Conservation (phyloP, 2,888 invertebrate genomes). For the Philhelius pedissequus region DNA sequence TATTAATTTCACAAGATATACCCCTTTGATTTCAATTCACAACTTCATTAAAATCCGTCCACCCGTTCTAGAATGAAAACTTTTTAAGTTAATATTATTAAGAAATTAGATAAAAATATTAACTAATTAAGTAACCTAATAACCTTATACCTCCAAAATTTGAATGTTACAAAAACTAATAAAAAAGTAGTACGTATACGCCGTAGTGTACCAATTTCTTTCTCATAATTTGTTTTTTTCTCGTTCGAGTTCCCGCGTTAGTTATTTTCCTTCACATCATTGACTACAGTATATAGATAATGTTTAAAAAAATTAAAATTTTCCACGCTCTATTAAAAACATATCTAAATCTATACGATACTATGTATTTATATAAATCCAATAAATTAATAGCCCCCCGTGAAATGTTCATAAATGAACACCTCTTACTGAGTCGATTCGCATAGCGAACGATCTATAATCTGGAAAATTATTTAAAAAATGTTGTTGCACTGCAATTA, state of each 20-base stretch:
- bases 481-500: slow-evolving; percentile 47
- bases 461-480: slow-evolving; percentile 30
- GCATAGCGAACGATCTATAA: background rate
- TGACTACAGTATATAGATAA: background rate
- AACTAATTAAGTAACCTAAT: too few species aligned
- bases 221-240: background rate
- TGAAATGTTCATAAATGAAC: background rate
- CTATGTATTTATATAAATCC: background rate
- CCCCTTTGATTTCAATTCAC: too few species aligned
- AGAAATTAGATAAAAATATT: too few species aligned
- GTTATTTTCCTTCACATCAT: background rate
- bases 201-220: background rate
- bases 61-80: too few species aligned
- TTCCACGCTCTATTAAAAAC: background rate
- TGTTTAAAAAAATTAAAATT: background rate
- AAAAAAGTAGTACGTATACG: slow-evolving; percentile 21
- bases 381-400: slow-evolving; percentile 17
- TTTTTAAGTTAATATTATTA: too few species aligned
- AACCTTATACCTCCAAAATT: too few species aligned
- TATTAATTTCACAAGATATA: too few species aligned
- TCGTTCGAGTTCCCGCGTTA: background rate
- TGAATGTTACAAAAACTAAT: too few species aligned
- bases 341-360: background rate
- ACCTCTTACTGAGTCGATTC: slow-evolving; percentile 17
- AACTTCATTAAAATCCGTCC: too few species aligned